Conservation (phyloP, 2,888 invertebrate species). For the Unio pictorum region DNA sequence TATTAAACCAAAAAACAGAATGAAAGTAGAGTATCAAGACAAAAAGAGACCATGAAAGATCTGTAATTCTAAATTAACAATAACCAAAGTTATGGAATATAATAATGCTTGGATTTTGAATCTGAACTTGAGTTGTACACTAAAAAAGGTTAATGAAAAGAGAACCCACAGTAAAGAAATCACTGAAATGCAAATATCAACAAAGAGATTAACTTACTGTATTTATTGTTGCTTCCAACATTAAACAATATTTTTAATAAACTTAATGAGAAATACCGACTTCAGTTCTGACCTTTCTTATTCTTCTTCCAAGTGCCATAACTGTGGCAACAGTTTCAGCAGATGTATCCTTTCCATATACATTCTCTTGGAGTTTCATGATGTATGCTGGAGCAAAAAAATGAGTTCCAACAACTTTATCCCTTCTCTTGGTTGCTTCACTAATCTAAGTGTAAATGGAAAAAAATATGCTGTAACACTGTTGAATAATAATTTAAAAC, state of each 20-base stretch:
- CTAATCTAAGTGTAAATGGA: conserved; percentile 57
- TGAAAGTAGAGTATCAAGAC: too few relatives aligned
- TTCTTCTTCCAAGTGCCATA: conserved; percentile 64
- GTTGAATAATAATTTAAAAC: background rate
- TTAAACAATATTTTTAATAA: background rate
- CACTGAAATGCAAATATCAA: too few relatives aligned
- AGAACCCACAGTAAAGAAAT: too few relatives aligned
- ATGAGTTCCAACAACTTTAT: conserved; percentile 70
- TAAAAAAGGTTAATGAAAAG: too few relatives aligned
- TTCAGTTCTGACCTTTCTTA: conserved; percentile 63
- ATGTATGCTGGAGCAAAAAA: conserved; percentile 72
- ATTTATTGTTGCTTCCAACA: background rate
- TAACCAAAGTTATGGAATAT: too few relatives aligned
- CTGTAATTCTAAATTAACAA: too few relatives aligned
- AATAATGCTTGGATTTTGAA: too few relatives aligned
- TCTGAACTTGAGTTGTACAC: too few relatives aligned
- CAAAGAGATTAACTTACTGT: too few relatives aligned
- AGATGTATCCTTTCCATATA: conserved; percentile 66
- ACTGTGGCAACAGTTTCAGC: conserved; percentile 70
- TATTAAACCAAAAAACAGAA: too few relatives aligned
- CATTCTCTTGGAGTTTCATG: conserved; percentile 68
- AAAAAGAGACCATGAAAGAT: too few relatives aligned
- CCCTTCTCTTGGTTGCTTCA: conserved; percentile 60
- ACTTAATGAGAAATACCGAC: background rate
- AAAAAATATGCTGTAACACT: conserved; percentile 5